These are phyloP conservation scores for Ciona savignyi DNA, from an alignment of 23 tunicate species.

Conservation along the genomic window DNA sequence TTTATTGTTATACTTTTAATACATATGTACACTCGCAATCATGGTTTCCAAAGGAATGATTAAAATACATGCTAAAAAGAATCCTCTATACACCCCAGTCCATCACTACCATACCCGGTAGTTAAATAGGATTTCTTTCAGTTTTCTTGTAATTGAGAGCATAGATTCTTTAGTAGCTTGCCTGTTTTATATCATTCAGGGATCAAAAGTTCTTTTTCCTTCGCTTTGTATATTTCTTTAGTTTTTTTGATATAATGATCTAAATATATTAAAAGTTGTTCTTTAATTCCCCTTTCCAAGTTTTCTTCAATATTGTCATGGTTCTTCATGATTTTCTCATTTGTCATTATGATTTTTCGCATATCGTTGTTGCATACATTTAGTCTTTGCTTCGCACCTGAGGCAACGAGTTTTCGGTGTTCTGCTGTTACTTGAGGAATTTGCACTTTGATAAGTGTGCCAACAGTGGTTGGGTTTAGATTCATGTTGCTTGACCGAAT, in stretches of 20 bases:
- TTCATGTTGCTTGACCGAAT: constrained; percentile 36
- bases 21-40: too few relatives aligned
- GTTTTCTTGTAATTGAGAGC: too few relatives aligned
- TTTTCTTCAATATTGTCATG: constrained; percentile 18
- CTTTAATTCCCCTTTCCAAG: constrained; percentile 8
- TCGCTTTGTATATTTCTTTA: constrained; percentile 23
- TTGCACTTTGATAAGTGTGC: constrained; percentile 43
- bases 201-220: constrained; percentile 41
- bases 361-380: constrained; percentile 18
- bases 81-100: too few relatives aligned
- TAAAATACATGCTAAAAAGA: too few relatives aligned
- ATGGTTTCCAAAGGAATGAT: too few relatives aligned
- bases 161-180: too few relatives aligned
- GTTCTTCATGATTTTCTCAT: constrained; percentile 4
- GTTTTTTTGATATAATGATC: constrained; percentile 23
- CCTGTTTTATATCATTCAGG: too few relatives aligned
- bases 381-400: constrained; percentile 33
- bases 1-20: too few relatives aligned
- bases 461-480: constrained; percentile 33
- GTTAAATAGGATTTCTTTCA: too few relatives aligned
- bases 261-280: constrained; percentile 33
- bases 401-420: constrained; percentile 27
- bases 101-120: too few relatives aligned
- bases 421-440: constrained; percentile 58
- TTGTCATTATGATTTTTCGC: constrained; percentile 2